Evolutionary conservation across 2,888 invertebrate species (phyloP).

Genomic region (Campoplex capitator): DNA sequence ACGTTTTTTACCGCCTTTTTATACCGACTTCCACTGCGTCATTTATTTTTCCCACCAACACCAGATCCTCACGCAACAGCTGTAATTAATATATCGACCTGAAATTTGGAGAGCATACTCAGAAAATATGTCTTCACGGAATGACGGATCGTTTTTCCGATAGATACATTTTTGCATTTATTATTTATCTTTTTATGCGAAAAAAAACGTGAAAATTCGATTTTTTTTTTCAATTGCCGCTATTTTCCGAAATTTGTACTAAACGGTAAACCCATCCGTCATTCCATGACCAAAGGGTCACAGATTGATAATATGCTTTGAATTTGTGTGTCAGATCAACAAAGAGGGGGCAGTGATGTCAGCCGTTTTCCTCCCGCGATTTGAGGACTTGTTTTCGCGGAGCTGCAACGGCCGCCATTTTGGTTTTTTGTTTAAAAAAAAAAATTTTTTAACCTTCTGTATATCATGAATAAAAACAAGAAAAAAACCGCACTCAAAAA

Average conservation of each 20-base stretch:
- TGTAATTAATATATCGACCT: slow-evolving; percentile 33
- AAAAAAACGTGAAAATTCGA: no score
- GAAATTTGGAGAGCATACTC: slow-evolving; percentile 31
- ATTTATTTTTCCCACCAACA: no score
- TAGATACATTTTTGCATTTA: slow-evolving; percentile 36
- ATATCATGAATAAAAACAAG: no score
- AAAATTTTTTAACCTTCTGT: no score
- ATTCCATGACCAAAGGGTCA: slow-evolving; percentile 36
- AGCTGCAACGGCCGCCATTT: neutral
- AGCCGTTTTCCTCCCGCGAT: slow-evolving; percentile 18
- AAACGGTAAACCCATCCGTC: neutral
- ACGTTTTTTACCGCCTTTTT: no score
- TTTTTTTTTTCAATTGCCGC: neutral
- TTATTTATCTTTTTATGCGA: slow-evolving; percentile 37
- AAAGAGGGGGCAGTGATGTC: neutral
- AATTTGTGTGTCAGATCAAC: neutral
- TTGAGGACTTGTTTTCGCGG: slow-evolving; percentile 6
- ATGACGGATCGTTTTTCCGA: slow-evolving; percentile 28
- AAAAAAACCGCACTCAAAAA: no score
- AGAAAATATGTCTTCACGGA: neutral
- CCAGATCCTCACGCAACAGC: neutral
- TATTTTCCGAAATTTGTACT: no score
- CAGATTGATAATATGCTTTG: slow-evolving; percentile 36
- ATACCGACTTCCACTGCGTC: no score
- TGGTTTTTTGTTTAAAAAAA: neutral